Conservation (phyloP, 2,113 vertebrate species). For the Cyanoliseus patagonus region DNA sequence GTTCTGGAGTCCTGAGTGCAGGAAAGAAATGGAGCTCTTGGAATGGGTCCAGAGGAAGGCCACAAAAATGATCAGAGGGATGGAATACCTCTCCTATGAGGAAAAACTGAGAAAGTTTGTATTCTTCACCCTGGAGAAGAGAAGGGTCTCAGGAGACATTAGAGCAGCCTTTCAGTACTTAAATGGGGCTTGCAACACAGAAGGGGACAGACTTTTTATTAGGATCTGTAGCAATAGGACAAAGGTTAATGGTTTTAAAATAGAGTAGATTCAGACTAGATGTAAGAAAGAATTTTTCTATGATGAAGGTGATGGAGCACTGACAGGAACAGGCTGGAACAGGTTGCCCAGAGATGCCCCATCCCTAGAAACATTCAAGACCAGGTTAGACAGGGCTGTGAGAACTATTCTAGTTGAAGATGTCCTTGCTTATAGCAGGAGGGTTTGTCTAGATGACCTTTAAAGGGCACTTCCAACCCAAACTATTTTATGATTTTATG, state of each 20-base stretch:
- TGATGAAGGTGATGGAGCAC: background rate
- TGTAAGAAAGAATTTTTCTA: background rate
- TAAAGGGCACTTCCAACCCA: background rate
- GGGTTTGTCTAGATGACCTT: no score
- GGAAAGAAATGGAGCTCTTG: background rate
- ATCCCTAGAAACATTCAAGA: background rate
- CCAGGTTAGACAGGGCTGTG: fast-evolving
- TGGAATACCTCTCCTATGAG: background rate
- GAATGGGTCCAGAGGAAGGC: background rate
- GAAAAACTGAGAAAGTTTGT: background rate
- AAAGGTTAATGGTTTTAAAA: background rate
- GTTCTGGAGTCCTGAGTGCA: background rate
- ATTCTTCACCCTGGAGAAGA: background rate
- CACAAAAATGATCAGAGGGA: background rate
- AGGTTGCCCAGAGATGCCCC: background rate
- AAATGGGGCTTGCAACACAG: background rate
- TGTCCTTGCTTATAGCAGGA: background rate
- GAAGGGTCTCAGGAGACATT: background rate
- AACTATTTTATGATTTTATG: background rate
- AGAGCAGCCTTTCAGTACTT: fast-evolving
- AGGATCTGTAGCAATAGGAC: background rate
- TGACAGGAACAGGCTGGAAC: background rate
- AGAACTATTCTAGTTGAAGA: background rate
- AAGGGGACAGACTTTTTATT: background rate
- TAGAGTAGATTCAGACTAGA: background rate